Conservation (phyloP, 2,888 invertebrate species). For the Idaea biselata region DNA sequence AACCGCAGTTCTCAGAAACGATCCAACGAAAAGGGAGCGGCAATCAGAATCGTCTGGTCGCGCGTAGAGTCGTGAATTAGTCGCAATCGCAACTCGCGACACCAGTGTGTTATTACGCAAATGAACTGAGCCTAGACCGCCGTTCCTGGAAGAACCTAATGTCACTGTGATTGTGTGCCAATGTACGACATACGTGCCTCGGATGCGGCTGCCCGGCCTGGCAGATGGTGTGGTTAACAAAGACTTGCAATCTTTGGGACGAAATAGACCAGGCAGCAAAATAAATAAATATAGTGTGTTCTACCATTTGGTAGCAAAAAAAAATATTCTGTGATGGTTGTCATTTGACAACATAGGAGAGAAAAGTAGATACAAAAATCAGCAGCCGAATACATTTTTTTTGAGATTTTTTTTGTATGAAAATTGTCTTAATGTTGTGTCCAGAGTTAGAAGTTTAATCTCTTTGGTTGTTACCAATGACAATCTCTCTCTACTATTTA, state of each 20-base stretch:
- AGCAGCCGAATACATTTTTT: too few relatives aligned
- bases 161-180: constrained; percentile 1
- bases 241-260: neutral
- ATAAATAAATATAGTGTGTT: too few relatives aligned
- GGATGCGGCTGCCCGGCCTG: neutral
- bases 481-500: neutral
- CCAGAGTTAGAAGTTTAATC: too few relatives aligned
- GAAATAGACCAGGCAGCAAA: too few relatives aligned
- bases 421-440: too few relatives aligned
- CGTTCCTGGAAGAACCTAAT: neutral
- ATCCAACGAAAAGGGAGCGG: neutral
- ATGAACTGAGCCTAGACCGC: constrained; percentile 17
- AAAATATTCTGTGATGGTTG: too few relatives aligned
- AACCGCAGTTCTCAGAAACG: neutral
- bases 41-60: neutral
- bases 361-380: too few relatives aligned
- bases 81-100: too few relatives aligned
- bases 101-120: constrained; percentile 17
- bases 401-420: too few relatives aligned
- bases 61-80: neutral
- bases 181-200: neutral
- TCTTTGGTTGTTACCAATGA: too few relatives aligned
- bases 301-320: too few relatives aligned
- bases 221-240: neutral
- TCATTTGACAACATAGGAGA: too few relatives aligned